Base-by-base conservation (phyloP, 2,797 vertebrate species). In the Sciaenops ocellatus region DNA sequence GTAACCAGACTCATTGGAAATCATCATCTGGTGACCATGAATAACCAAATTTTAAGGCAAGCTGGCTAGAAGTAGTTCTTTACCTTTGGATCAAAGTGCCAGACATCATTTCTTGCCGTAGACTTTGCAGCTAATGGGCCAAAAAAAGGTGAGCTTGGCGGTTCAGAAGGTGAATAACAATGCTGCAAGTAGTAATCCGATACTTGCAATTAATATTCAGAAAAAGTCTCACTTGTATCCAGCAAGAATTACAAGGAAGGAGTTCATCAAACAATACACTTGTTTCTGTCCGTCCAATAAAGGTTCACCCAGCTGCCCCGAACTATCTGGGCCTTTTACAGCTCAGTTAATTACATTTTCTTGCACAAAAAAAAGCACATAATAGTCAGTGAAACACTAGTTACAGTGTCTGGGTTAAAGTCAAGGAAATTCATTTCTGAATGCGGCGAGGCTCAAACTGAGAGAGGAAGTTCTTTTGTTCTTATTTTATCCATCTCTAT, bases 261-360 rank as follows among this genome's bases (percentile, higher is more conserved):
- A 69, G 52, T 74, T 78, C 70, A 78, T 87, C 54, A 70, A 62
- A 73, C 28, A 70, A 64, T 41, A 64, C 68, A 54, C 42, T 76
- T 77, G 63, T 80, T 74, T 76, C 77, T 22, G 69, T 78, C 50
- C 22, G 73, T 71, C 50, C 76, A 69, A 67, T 75, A 76, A 69
- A 79, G 55, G 63, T 44, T 69, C 47, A 8, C 24, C 26, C 79
- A 48, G 73, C 73, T 65, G 52, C 47, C 65, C 42, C 41, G 3
- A 62, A 77, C 78, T 61, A 61, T 73, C 50, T 4, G 42, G 63
- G 68, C 56, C 24, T 84, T 75, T 87, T 64, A 82, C 63, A 24
- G 67, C 83, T 72, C 59, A 61, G 78, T 85, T 85, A 88, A 90
- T 91, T 87, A 78, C 60, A 68, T 85, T 83, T 81, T 61, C 30